Conservation (phyloP, 2,888 invertebrate species). For the Meiosimyza decipiens region DNA sequence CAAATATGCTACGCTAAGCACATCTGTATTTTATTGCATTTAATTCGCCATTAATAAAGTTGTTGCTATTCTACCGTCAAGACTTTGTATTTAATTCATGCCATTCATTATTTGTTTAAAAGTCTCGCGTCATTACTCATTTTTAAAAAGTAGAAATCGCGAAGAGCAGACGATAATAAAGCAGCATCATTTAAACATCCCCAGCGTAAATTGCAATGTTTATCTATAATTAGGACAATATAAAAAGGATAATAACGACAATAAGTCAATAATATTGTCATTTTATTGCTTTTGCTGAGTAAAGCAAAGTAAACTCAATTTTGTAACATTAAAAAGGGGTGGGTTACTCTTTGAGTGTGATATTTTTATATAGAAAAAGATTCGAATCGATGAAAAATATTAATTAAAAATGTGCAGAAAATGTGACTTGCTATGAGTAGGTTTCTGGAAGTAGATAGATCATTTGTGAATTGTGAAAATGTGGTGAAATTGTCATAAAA, state of each 20-base stretch:
- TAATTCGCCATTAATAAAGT: conserved; percentile 65
- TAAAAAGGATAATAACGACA: conserved; percentile 31
- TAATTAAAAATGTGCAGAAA: too few species aligned
- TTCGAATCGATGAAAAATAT: too few species aligned
- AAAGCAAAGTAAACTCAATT: not conserved
- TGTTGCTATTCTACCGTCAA: not conserved
- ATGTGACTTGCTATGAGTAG: too few species aligned
- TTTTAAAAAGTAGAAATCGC: not conserved
- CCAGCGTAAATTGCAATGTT: not conserved
- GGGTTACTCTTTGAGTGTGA: not conserved
- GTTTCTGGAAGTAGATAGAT: too few species aligned
- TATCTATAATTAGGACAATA: conserved; percentile 17
- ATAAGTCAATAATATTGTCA: conserved; percentile 63
- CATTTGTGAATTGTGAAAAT: too few species aligned
- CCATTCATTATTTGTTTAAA: conserved; percentile 8
- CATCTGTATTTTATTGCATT: conserved; percentile 66
- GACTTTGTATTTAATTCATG: conserved; percentile 18
- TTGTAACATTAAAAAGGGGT: not conserved
- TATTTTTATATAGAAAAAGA: too few species aligned
- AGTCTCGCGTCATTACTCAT: conserved; percentile 18
- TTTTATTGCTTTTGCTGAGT: conserved; percentile 51
- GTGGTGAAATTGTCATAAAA: too few species aligned
- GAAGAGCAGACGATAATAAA: conserved; percentile 2
- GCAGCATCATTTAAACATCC: not conserved
- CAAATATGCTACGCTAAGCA: conserved; percentile 62